These are phyloP conservation scores for Macroramphosus scolopax DNA, from an alignment of 2,797 vertebrate genomes.

Conservation along the genomic window DNA sequence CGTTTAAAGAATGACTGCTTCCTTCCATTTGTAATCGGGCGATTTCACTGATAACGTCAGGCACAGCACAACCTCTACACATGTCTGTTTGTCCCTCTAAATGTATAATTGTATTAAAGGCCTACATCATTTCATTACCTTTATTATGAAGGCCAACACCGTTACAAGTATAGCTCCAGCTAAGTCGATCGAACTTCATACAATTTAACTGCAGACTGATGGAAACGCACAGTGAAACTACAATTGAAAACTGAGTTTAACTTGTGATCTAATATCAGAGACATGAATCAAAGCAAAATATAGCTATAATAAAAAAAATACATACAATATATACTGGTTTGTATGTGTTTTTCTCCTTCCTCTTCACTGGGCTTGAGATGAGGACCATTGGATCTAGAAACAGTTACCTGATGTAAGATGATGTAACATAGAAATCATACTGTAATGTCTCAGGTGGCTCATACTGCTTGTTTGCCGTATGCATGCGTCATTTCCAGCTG, in stretches of 20 bases:
- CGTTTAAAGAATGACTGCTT: background rate
- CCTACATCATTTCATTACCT: fast-evolving
- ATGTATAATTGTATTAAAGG: too few species aligned
- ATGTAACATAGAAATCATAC: conserved; percentile 42
- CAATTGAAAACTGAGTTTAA: too few species aligned
- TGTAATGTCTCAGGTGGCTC: conserved; percentile 6
- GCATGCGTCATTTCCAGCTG: background rate
- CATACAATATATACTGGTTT: fast-evolving
- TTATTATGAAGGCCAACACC: conserved; percentile 1
- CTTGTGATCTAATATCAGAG: too few species aligned
- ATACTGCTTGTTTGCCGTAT: background rate
- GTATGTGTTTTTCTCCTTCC: background rate
- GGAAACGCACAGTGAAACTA: too few species aligned
- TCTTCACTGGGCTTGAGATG: background rate
- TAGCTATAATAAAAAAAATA: background rate
- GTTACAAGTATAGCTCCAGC: background rate
- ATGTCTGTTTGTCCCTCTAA: too few species aligned
- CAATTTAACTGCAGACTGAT: too few species aligned
- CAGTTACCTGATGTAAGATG: conserved; percentile 60
- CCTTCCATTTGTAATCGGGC: fast-evolving
- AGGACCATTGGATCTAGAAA: conserved; percentile 3
- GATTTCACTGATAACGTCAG: too few species aligned
- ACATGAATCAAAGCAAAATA: background rate
- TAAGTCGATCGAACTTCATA: too few species aligned
- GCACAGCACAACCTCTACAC: too few species aligned